Conservation (phyloP, 2,113 vertebrate genomes). For the Scalopus aquaticus region DNA sequence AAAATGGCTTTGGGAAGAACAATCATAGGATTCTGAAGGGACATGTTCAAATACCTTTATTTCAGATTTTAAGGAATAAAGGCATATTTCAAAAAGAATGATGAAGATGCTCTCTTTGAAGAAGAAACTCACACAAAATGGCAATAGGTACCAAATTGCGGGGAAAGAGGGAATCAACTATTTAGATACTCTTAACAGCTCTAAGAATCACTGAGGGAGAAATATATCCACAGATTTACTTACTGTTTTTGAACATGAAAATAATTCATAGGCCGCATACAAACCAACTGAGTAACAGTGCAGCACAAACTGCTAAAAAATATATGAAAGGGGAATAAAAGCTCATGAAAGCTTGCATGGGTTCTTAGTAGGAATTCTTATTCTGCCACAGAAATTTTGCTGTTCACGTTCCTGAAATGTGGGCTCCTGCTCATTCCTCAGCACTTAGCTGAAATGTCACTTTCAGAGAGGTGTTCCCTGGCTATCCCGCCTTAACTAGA, state of each 20-base stretch:
- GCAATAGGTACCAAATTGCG: neutral
- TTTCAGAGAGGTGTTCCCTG: neutral
- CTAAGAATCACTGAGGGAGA: neutral
- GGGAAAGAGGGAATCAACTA: neutral
- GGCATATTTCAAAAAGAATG: neutral
- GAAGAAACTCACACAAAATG: neutral
- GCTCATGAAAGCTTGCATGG: neutral
- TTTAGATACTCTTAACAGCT: neutral
- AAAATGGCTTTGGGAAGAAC: neutral
- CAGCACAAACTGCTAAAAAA: neutral
- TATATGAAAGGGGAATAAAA: neutral
- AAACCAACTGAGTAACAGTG: neutral
- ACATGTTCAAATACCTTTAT: neutral
- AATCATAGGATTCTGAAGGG: neutral
- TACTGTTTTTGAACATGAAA: neutral
- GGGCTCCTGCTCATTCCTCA: neutral
- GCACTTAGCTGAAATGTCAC: neutral
- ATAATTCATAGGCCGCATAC: neutral
- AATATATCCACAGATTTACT: neutral
- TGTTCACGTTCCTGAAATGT: neutral
- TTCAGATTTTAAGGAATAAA: neutral
- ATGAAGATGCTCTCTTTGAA: neutral
- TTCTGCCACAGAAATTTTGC: neutral
- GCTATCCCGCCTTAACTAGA: too few species aligned
- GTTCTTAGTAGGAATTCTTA: neutral